Base-by-base conservation (phyloP, 2,888 invertebrate species). In the Taenaris catops region DNA sequence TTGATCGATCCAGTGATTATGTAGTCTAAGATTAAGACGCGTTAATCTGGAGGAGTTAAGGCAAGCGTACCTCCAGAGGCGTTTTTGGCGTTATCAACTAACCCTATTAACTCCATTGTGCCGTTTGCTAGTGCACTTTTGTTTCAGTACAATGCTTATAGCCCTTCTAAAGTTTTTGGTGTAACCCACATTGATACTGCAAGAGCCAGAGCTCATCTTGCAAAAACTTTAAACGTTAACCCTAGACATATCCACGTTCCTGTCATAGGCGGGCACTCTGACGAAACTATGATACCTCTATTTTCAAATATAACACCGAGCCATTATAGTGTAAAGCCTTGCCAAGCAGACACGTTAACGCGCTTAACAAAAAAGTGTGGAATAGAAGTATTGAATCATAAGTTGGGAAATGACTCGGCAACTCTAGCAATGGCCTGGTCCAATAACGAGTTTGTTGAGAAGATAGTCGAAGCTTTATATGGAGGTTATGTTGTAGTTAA, bases 241-340 rank as follows among this genome's bases (percentile, higher is more conserved):
- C 59, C 70, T 5, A 26, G 41, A 5, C 43, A 53, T 9, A 31
- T 79, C 10, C 33, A 51, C 3, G 38, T 79, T 14, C 79, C 78
- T 6, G 72, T 78, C 0, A 64, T 79, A 7, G 73, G 79, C 28
- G 79, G 76, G 0, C 73, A 76, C 47, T 78, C 78, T 0, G 71
- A 72, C 7, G 58, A 71, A 1, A 74, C 76, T 1, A 62, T 75
- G 17, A 51, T 78, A 29, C 79, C 78, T 2, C 40, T 79, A 11
- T 78, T 74, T 52, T 78, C 78, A 1, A 69, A 66, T 48, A 41
- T 78, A 24, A 33, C 47, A 1, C 74, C 74, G 0, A 24, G 39
- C 1, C 46, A 46, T 18, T 54, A 53, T 19, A 18, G 9, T 11
- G 12, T 78, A 8, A 57, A 65, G 40, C 34, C 47, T 2, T 41